These are phyloP conservation scores for Chroicocephalus ridibundus DNA, from an alignment of 2,113 vertebrate species.

Conservation along the genomic window DNA sequence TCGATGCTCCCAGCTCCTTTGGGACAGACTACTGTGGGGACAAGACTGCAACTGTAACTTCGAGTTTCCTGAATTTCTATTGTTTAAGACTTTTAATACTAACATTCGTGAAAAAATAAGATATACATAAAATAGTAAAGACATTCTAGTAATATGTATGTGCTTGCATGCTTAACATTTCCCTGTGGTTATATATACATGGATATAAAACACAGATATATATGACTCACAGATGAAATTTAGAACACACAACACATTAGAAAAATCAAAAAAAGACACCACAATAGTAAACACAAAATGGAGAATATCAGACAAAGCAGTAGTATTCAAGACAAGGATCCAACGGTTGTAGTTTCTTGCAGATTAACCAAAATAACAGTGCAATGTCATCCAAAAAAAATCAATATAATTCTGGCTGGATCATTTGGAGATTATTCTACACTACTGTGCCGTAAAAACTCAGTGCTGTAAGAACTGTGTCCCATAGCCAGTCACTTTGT, in stretches of 20 bases:
- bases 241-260: background rate
- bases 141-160: background rate
- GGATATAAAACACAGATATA: background rate
- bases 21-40: background rate
- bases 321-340: background rate
- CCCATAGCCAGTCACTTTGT: background rate
- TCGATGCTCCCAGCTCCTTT: background rate
- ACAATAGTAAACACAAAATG: background rate
- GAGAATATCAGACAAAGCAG: background rate
- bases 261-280: background rate
- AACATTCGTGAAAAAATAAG: background rate
- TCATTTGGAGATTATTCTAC: background rate
- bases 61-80: background rate
- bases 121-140: background rate
- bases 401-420: background rate
- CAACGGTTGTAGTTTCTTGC: background rate
- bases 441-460: background rate
- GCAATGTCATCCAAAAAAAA: background rate
- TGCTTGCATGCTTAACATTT: background rate
- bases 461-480: background rate
- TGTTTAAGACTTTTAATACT: background rate
- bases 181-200: background rate
- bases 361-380: background rate
- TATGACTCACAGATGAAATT: background rate
- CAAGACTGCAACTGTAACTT: background rate